These are phyloP conservation scores for Phocides pigmalion DNA, from an alignment of 1,140 invertebrate genomes.

Conservation along the genomic window DNA sequence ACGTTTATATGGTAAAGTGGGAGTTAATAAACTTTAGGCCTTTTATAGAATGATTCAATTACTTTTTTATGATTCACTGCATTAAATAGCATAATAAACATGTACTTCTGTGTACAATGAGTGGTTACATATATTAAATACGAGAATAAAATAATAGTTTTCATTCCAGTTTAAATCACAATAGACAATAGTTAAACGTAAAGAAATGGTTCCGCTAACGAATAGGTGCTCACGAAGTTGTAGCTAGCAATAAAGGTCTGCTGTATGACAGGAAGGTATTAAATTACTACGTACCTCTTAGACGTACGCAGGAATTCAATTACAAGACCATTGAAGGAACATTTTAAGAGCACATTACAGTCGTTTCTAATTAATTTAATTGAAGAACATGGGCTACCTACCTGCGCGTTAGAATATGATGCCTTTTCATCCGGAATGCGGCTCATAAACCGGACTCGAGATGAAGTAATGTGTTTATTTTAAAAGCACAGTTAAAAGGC, in stretches of 20 bases:
- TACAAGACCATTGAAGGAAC: conserved; percentile 22
- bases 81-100: too few species aligned
- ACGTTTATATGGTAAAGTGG: too few species aligned
- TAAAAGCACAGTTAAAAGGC: conserved; percentile 68
- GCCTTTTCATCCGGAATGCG: conserved; percentile 41
- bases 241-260: too few species aligned
- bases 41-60: too few species aligned
- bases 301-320: conserved; percentile 29
- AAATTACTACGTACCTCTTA: conserved; percentile 15
- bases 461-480: conserved; percentile 74
- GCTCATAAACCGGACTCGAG: conserved; percentile 46
- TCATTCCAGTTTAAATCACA: too few species aligned
- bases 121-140: too few species aligned
- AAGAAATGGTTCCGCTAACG: background rate
- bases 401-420: conserved; percentile 40
- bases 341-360: conserved; percentile 38
- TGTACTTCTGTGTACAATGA: too few species aligned
- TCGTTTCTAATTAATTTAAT: conserved; percentile 47
- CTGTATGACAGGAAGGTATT: background rate
- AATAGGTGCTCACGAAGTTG: background rate
- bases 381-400: conserved; percentile 51
- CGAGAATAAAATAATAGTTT: too few species aligned
- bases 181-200: too few species aligned
- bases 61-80: too few species aligned
- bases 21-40: too few species aligned